Percentiles rank a stretch among this genome's conserved stretches.
These are phyloP conservation scores for Ceratitis capitata DNA, from an alignment of 1,140 invertebrate genomes.

Conservation along the genomic window DNA sequence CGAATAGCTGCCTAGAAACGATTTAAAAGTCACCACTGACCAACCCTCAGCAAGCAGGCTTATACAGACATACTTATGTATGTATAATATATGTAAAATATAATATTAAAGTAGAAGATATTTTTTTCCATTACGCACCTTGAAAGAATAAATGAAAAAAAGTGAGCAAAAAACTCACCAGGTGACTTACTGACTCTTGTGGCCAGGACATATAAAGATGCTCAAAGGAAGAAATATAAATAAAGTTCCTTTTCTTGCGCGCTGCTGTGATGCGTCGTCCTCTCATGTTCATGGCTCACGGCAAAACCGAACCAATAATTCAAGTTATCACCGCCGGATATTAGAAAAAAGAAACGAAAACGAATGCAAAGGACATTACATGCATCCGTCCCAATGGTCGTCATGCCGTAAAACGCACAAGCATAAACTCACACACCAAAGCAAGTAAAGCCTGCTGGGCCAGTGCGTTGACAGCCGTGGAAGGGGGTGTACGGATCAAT, in stretches of 20 bases:
- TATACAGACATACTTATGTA: not conserved
- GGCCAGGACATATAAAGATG: not conserved
- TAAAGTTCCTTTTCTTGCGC: not conserved
- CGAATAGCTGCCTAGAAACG: not conserved
- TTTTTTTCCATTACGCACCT: not conserved
- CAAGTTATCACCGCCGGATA: constrained; percentile 65
- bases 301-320: constrained; percentile 54
- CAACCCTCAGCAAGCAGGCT: not conserved
- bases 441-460: not conserved
- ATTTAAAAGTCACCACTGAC: constrained; percentile 13
- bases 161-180: not conserved
- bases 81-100: not conserved
- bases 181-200: constrained; percentile 6
- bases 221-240: not conserved
- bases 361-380: constrained; percentile 58
- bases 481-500: constrained; percentile 48
- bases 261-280: constrained; percentile 3
- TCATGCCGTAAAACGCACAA: not conserved
- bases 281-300: constrained; percentile 28
- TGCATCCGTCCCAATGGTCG: constrained; percentile 49
- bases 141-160: not conserved
- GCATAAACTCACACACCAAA: not conserved
- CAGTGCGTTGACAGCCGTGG: not conserved
- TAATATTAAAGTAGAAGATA: not conserved
- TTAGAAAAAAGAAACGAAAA: constrained; percentile 45